phyloP scores from a whole-genome alignment of 2,113 vertebrate species.

The Ptychochromis oligacanthus region DNA sequence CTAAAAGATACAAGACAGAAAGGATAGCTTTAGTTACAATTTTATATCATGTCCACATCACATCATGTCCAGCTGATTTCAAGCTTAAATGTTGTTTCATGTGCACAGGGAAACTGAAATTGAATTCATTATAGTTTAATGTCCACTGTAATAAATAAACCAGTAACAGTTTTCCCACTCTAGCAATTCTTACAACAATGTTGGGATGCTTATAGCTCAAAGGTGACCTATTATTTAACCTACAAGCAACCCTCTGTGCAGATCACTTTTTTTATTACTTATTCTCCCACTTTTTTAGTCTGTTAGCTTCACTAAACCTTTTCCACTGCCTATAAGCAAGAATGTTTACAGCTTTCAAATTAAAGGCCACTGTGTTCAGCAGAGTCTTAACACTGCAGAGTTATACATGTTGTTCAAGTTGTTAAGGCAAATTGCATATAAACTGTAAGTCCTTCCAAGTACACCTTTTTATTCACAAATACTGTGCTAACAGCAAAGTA shows the following conservation, averaged over 20 bases:
- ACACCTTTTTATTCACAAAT: too few species aligned
- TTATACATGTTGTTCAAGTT: conserved; percentile 1
- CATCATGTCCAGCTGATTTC: neutral
- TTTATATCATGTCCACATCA: too few species aligned
- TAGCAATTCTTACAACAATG: neutral
- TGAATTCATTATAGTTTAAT: neutral
- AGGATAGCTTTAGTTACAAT: too few species aligned
- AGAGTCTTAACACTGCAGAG: neutral
- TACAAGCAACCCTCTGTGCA: neutral
- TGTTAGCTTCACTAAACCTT: neutral
- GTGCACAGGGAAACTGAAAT: neutral
- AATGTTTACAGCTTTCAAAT: neutral
- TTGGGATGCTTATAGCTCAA: neutral
- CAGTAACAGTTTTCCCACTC: neutral
- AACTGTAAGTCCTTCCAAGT: neutral
- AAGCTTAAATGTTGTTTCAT: neutral
- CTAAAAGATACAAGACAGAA: too few species aligned
- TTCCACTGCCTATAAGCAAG: neutral
- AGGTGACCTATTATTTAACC: neutral
- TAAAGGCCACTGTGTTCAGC: neutral
- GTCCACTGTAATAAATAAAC: neutral
- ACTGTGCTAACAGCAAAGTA: neutral
- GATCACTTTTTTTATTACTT: neutral
- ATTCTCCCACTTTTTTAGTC: neutral
- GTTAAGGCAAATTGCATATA: conserved; percentile 15